Conservation (phyloP, 2,113 vertebrate genomes). For the Vidua macroura region DNA sequence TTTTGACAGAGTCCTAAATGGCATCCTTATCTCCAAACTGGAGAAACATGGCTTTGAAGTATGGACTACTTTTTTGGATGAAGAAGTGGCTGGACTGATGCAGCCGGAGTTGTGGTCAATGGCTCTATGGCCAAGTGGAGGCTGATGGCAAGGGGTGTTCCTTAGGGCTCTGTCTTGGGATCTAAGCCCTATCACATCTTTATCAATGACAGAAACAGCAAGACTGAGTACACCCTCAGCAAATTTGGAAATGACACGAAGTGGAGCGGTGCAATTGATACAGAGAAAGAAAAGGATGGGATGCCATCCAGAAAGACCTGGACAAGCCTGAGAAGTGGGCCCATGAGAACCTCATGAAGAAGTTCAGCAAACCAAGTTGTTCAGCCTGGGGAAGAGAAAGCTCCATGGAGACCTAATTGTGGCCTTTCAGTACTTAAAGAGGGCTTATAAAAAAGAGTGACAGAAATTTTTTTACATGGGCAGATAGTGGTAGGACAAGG, state of each 20-base stretch:
- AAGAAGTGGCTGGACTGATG: neutral
- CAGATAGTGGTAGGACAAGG: neutral
- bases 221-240: neutral
- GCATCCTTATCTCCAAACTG: neutral
- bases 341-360: neutral
- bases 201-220: neutral
- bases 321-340: neutral
- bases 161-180: neutral
- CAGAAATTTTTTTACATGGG: neutral
- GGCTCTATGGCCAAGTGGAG: neutral
- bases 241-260: neutral
- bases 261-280: accelerated
- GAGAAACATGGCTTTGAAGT: neutral
- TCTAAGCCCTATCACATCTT: neutral
- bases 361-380: neutral
- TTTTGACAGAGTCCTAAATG: neutral
- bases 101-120: neutral
- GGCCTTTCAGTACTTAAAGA: neutral
- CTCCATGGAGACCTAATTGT: neutral
- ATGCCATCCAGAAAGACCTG: neutral
- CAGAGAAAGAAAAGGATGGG: neutral
- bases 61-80: neutral
- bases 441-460: neutral
- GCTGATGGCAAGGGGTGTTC: neutral
- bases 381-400: neutral